phyloP scores from a whole-genome alignment of 2,113 vertebrate species.

The Dipodomys spectabilis region DNA sequence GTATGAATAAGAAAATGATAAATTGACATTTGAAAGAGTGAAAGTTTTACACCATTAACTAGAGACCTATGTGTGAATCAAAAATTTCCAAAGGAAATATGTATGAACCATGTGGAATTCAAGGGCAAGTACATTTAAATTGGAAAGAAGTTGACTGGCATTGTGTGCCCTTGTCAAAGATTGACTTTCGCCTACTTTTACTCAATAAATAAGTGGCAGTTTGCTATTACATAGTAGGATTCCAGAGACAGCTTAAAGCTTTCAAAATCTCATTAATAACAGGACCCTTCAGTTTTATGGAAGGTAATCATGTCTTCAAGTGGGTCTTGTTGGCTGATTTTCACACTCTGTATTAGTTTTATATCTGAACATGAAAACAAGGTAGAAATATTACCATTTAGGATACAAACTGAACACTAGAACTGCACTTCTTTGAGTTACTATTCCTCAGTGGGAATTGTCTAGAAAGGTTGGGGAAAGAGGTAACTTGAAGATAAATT shows the following conservation, averaged over 20 bases:
- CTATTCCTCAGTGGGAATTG: neutral
- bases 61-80: constrained; percentile 47
- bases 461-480: neutral
- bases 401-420: neutral
- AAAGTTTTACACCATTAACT: constrained; percentile 48
- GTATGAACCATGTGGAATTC: constrained; percentile 44
- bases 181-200: constrained; percentile 12
- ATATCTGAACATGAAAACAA: neutral
- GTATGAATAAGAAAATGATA: constrained; percentile 66
- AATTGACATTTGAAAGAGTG: constrained; percentile 63
- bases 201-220: constrained; percentile 31
- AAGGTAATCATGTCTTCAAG: constrained; percentile 48
- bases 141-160: constrained; percentile 10
- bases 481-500: constrained; percentile 1
- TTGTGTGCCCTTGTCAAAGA: constrained; percentile 36
- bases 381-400: neutral
- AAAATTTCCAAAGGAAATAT: constrained; percentile 62
- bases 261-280: constrained; percentile 60
- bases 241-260: neutral
- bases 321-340: constrained; percentile 58
- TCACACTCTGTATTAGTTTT: constrained; percentile 21
- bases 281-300: neutral
- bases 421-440: neutral
- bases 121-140: constrained; percentile 39
- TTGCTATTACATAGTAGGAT: neutral